phyloP scores from a whole-genome alignment of 2,113 vertebrate genomes.

The Dipodomys stephensi region DNA sequence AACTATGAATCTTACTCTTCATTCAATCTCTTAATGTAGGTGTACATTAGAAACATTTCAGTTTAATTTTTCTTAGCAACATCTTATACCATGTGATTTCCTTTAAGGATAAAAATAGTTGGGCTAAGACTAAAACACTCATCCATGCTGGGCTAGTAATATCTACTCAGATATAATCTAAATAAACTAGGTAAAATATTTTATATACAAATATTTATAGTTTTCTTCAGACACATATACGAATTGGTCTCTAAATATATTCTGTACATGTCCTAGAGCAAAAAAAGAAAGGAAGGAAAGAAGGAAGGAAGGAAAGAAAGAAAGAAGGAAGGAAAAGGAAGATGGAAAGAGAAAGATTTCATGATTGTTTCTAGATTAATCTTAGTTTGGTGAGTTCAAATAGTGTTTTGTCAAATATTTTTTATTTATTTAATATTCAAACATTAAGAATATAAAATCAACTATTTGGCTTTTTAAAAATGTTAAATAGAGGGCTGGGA shows the following conservation, averaged over 20 bases:
- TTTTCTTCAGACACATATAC: neutral
- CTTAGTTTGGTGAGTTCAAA: neutral
- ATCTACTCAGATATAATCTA: neutral
- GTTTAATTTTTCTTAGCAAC: constrained; percentile 81
- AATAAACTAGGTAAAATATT: neutral
- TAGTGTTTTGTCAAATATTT: neutral
- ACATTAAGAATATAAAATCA: no score
- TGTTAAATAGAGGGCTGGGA: no score
- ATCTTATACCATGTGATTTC: constrained; percentile 68
- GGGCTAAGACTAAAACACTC: no score
- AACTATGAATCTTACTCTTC: constrained; percentile 67
- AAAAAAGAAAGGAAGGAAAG: neutral
- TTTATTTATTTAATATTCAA: no score
- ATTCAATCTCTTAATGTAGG: constrained; percentile 73
- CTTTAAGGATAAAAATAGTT: constrained; percentile 61
- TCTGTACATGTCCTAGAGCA: neutral
- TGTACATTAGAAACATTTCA: constrained; percentile 73
- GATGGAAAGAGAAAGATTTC: no score
- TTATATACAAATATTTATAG: neutral
- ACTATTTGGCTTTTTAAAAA: no score
- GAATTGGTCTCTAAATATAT: neutral
- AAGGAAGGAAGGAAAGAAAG: no score
- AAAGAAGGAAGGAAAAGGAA: no score
- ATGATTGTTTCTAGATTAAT: neutral
- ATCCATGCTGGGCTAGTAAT: neutral